Percentiles rank a stretch among this genome's conserved stretches.
Conservation (phyloP, 2,888 invertebrate species). For the Selenia dentaria region DNA sequence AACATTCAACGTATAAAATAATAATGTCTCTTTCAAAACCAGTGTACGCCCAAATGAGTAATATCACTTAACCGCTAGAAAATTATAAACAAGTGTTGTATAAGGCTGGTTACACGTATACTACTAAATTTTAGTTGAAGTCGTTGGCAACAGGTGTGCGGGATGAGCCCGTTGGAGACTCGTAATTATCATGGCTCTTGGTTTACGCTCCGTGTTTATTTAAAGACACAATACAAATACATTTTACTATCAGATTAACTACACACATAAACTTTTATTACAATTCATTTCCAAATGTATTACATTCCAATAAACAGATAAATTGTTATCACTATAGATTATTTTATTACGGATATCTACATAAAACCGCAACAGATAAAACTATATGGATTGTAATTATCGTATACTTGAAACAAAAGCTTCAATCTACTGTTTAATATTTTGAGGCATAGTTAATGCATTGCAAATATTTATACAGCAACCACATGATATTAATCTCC, state of each 20-base stretch:
- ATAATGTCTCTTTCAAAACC: conserved; percentile 40
- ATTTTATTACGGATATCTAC: conserved; percentile 29
- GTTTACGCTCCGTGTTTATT: conserved; percentile 42
- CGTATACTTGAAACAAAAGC: conserved; percentile 36
- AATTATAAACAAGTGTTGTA: conserved; percentile 74
- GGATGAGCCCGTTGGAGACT: conserved; percentile 68
- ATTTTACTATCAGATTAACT: conserved; percentile 24
- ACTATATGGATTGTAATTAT: conserved; percentile 33
- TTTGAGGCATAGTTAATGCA: conserved; percentile 45
- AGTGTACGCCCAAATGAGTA: conserved; percentile 51
- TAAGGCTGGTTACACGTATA: conserved; percentile 71
- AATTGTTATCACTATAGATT: conserved; percentile 23
- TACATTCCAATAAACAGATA: conserved; percentile 25
- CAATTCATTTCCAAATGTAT: conserved; percentile 19
- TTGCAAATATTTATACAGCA: conserved; percentile 63
- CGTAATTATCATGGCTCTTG: conserved; percentile 71
- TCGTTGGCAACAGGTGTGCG: conserved; percentile 78
- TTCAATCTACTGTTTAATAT: conserved; percentile 41
- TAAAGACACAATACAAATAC: conserved; percentile 16
- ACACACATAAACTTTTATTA: conserved; percentile 19
- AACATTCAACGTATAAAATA: conserved; percentile 30
- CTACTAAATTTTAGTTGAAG: conserved; percentile 79
- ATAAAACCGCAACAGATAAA: conserved; percentile 26
- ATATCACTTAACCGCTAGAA: conserved; percentile 69
- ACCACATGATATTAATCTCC: conserved; percentile 70